phyloP scores from a whole-genome alignment of 2,113 vertebrate species.

The Hippocampus abdominalis region DNA sequence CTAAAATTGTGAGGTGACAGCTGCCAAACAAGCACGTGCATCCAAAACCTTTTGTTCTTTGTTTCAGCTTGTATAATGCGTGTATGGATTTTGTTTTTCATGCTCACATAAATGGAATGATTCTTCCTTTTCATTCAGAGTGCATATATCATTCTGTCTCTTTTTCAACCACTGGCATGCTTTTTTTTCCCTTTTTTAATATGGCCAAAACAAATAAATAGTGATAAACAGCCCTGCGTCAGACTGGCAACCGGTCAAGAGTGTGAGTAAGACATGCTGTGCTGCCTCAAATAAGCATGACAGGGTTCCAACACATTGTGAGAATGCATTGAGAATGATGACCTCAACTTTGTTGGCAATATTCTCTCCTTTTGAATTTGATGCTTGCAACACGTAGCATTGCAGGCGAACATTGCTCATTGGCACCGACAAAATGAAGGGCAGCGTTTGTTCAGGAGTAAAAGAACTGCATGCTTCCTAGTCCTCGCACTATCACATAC shows the following conservation, averaged over 20 bases:
- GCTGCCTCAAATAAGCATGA: too few relatives aligned
- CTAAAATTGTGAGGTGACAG: slow-evolving; percentile 22
- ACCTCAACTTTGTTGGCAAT: too few relatives aligned
- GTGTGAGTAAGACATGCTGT: not conserved
- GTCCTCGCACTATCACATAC: slow-evolving; percentile 29
- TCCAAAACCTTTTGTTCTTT: slow-evolving; percentile 4
- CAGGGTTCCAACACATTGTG: too few relatives aligned
- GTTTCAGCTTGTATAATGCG: not conserved
- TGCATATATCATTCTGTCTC: not conserved
- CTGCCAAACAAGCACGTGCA: slow-evolving; percentile 13
- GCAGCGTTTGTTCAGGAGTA: slow-evolving; percentile 66
- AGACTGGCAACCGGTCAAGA: not conserved
- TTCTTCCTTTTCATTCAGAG: not conserved
- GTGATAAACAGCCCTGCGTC: not conserved
- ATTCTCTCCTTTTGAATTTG: too few relatives aligned
- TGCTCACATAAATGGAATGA: not conserved
- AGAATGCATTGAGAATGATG: too few relatives aligned
- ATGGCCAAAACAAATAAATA: not conserved
- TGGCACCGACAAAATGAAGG: slow-evolving; percentile 52
- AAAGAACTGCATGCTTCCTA: slow-evolving; percentile 50
- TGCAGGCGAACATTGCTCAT: slow-evolving; percentile 38
- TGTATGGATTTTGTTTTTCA: slow-evolving; percentile 27
- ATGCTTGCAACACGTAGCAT: slow-evolving; percentile 42
- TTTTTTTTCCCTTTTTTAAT: not conserved
- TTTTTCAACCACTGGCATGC: not conserved